These are phyloP conservation scores for Papilio polytes DNA, from an alignment of 1,140 invertebrate species.

Conservation along the genomic window DNA sequence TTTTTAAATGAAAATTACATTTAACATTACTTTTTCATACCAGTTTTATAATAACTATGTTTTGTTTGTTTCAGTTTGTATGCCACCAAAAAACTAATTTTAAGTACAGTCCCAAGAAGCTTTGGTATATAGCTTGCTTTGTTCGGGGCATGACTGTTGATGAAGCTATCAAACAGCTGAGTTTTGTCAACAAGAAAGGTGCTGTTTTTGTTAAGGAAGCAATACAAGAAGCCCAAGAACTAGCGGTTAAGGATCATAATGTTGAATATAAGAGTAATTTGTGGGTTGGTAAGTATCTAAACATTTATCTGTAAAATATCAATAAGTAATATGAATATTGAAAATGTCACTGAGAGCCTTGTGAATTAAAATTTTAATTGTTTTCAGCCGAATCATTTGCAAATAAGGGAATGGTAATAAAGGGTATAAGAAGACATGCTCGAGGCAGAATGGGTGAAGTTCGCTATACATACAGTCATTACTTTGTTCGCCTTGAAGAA, in stretches of 20 bases:
- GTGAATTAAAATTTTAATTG: constrained; percentile 29
- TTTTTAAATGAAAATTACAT: too few relatives aligned
- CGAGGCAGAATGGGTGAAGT: constrained; percentile 88
- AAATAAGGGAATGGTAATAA: constrained; percentile 89
- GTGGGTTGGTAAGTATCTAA: constrained; percentile 92
- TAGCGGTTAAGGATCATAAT: constrained; percentile 95
- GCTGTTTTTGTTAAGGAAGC: constrained; percentile 91
- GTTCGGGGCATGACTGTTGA: constrained; percentile 96
- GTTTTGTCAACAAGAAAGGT: constrained; percentile 93
- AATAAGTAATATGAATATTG: neutral
- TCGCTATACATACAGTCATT: constrained; percentile 92
- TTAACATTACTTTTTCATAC: neutral
- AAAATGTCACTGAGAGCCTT: neutral
- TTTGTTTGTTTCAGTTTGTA: constrained; percentile 88
- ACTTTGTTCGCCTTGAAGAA: constrained; percentile 96
- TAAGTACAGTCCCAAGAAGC: constrained; percentile 95
- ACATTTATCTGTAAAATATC: neutral
- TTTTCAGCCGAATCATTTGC: constrained; percentile 93
- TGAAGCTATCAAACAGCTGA: constrained; percentile 96
- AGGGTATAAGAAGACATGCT: constrained; percentile 93
- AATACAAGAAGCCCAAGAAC: constrained; percentile 93
- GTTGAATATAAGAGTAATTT: constrained; percentile 98
- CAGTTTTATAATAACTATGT: constrained; percentile 1
- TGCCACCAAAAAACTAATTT: constrained; percentile 93
- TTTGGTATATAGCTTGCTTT: constrained; percentile 95